Conservation (phyloP, 2,888 invertebrate species). For the Digitonthophagus gazella region DNA sequence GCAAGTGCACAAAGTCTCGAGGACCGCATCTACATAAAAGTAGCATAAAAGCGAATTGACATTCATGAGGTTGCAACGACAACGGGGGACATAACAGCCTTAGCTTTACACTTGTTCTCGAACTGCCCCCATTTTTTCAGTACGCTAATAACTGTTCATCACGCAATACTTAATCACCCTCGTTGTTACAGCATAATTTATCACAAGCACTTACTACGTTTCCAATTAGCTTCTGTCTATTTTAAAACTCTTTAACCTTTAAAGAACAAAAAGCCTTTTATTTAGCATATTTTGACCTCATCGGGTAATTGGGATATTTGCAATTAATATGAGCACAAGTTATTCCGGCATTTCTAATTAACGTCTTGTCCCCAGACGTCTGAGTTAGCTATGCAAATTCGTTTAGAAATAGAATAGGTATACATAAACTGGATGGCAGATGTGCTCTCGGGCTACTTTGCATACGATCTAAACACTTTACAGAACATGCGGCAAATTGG, state of each 20-base stretch:
- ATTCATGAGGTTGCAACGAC: background rate
- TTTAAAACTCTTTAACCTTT: too few species aligned
- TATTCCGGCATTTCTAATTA: background rate
- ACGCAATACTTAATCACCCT: background rate
- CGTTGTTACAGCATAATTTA: background rate
- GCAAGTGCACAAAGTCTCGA: background rate
- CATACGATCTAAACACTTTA: slow-evolving; percentile 3
- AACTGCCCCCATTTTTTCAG: background rate
- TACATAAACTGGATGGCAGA: slow-evolving; percentile 5
- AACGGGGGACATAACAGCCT: background rate
- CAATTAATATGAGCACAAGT: background rate
- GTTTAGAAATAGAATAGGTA: background rate
- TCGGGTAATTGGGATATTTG: background rate
- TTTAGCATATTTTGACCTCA: background rate
- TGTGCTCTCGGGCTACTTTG: background rate
- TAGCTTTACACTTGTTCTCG: background rate
- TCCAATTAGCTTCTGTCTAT: too few species aligned
- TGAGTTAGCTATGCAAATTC: background rate
- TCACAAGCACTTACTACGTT: background rate
- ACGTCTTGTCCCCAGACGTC: background rate
- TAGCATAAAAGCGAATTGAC: background rate
- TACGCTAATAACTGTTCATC: background rate
- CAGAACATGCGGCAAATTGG: slow-evolving; percentile 10
- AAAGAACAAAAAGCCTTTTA: background rate
- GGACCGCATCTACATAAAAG: background rate